These are phyloP conservation scores for Lepetodrilus schrolli DNA, from an alignment of 2,888 invertebrate genomes.

Conservation along the genomic window DNA sequence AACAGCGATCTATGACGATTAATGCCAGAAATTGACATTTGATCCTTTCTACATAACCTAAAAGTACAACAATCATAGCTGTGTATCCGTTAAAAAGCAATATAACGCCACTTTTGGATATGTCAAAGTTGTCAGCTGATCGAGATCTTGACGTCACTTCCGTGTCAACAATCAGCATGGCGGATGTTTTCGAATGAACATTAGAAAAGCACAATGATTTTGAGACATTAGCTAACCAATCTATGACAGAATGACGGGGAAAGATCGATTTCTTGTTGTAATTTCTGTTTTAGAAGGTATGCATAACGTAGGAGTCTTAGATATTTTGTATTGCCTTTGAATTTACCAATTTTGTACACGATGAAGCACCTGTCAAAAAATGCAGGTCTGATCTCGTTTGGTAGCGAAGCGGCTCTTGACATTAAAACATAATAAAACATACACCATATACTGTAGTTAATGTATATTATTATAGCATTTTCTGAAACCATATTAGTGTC, in stretches of 20 bases:
- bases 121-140: slow-evolving; percentile 43
- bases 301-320: no score
- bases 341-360: background rate
- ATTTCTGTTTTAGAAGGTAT: slow-evolving; percentile 72
- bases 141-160: slow-evolving; percentile 51
- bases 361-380: slow-evolving; percentile 11
- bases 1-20: no score
- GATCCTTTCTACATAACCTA: no score
- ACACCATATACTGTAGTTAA: no score
- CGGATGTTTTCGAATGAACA: slow-evolving; percentile 65
- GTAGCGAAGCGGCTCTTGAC: no score
- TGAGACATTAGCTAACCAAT: background rate
- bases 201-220: background rate
- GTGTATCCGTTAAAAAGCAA: no score
- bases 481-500: no score
- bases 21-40: no score
- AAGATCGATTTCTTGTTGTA: slow-evolving; percentile 63
- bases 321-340: background rate
- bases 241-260: slow-evolving; percentile 14
- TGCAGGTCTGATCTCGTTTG: slow-evolving; percentile 51
- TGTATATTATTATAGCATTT: no score
- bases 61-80: no score
- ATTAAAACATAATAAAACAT: no score
- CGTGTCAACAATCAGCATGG: slow-evolving; percentile 56
- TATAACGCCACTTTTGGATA: no score